These are phyloP conservation scores for Sitophilus oryzae DNA, from an alignment of 1,140 invertebrate species.

Conservation along the genomic window DNA sequence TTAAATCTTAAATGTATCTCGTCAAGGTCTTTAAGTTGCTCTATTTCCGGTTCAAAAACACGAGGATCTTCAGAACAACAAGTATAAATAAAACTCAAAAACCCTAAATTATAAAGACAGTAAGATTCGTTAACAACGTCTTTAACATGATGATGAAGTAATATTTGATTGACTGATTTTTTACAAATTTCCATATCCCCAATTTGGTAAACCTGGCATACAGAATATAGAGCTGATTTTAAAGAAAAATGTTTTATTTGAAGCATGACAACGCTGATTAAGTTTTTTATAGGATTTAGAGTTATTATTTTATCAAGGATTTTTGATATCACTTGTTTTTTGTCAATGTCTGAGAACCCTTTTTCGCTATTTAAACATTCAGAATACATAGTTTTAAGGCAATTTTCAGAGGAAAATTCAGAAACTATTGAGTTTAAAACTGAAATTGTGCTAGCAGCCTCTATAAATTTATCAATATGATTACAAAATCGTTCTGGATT, in stretches of 20 bases:
- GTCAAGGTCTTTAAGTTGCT: conserved; percentile 13
- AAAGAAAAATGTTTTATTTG: conserved; percentile 29
- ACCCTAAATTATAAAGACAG: conserved; percentile 27
- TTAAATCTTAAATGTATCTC: conserved; percentile 20
- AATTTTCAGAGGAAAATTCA: conserved; percentile 21
- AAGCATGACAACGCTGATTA: conserved; percentile 25
- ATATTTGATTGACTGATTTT: conserved; percentile 14
- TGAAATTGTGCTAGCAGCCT: conserved; percentile 13
- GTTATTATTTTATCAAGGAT: conserved; percentile 24
- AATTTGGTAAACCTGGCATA: conserved; percentile 15
- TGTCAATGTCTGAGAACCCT: not conserved
- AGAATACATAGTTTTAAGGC: conserved; percentile 17
- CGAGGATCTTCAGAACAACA: conserved; percentile 27
- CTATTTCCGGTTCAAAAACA: conserved; percentile 26
- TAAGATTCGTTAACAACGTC: conserved; percentile 20
- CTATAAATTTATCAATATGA: conserved; percentile 27
- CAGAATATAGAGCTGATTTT: conserved; percentile 23
- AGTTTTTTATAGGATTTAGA: conserved; percentile 21
- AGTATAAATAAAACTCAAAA: conserved; percentile 24
- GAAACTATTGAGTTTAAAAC: conserved; percentile 20
- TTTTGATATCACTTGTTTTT: conserved; percentile 11
- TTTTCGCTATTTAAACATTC: not conserved
- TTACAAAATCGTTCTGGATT: conserved; percentile 22
- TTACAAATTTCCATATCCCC: conserved; percentile 9
- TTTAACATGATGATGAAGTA: conserved; percentile 16